These are phyloP conservation scores for Girardinus metallicus DNA, from an alignment of 2,797 vertebrate species.

Conservation along the genomic window DNA sequence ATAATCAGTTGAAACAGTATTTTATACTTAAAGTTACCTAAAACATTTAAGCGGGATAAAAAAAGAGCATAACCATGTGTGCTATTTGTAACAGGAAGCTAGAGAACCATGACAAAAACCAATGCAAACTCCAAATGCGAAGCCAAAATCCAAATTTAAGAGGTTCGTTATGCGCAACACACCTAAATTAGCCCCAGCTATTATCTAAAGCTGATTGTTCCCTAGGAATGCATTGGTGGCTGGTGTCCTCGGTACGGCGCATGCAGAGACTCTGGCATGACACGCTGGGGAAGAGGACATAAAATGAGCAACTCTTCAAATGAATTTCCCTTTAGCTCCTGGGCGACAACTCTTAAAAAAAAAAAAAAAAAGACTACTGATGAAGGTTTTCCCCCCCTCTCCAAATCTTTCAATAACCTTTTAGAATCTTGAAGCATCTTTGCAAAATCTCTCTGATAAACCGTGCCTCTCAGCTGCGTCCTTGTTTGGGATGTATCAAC, in stretches of 20 bases:
- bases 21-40: background rate
- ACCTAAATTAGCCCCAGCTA: background rate
- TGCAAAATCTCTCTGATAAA: constrained; percentile 44
- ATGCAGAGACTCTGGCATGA: background rate
- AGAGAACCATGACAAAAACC: background rate
- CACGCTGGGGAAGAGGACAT: background rate
- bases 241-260: background rate
- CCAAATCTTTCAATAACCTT: constrained; percentile 9
- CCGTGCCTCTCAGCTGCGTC: constrained; percentile 48
- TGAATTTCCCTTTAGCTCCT: background rate
- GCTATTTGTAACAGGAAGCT: background rate
- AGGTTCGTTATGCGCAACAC: background rate
- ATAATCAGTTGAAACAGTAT: background rate
- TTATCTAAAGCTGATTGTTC: background rate
- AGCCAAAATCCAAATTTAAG: background rate
- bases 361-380: background rate
- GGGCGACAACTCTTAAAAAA: background rate
- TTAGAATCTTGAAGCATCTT: constrained; percentile 52
- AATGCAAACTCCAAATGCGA: background rate
- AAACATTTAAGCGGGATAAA: background rate
- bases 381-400: background rate
- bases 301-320: background rate
- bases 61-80: background rate
- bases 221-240: background rate
- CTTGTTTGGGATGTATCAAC: constrained; percentile 64